phyloP scores from a whole-genome alignment of 2,888 invertebrate species.

The Cloeon dipterum region DNA sequence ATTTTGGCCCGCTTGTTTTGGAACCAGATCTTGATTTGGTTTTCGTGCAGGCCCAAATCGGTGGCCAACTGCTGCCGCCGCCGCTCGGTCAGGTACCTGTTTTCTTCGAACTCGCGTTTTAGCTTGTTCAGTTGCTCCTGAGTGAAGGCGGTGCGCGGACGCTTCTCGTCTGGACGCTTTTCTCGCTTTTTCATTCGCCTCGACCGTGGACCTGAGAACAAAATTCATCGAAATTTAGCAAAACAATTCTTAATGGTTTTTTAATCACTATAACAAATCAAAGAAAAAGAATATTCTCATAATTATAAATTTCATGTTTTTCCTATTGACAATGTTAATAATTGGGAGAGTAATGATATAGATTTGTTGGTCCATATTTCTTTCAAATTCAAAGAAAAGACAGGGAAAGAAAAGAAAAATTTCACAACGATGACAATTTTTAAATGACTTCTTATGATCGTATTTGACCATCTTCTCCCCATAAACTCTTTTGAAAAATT shows the following conservation, averaged over 20 bases:
- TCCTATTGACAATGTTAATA: no score
- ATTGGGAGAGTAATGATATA: no score
- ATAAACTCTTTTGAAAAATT: no score
- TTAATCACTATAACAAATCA: background rate
- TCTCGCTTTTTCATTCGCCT: conserved; percentile 28
- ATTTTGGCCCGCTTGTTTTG: conserved; percentile 93
- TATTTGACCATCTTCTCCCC: no score
- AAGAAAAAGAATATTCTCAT: no score
- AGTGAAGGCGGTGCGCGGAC: conserved; percentile 90
- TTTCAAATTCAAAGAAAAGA: no score
- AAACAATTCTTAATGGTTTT: background rate
- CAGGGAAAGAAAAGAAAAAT: no score
- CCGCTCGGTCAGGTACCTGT: conserved; percentile 80
- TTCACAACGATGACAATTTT: no score
- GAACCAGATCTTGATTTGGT: conserved; percentile 95
- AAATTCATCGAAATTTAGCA: no score
- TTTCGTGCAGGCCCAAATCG: conserved; percentile 81
- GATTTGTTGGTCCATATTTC: no score
- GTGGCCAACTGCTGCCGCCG: conserved; percentile 74
- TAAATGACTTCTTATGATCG: no score
- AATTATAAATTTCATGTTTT: no score
- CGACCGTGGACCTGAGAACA: conserved; percentile 30
- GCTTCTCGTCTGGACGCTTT: conserved; percentile 46
- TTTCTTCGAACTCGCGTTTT: conserved; percentile 83
- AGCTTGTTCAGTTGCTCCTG: conserved; percentile 75